Evolutionary conservation across 2,113 vertebrate genomes (phyloP).

Genomic region (Malurus melanocephalus): DNA sequence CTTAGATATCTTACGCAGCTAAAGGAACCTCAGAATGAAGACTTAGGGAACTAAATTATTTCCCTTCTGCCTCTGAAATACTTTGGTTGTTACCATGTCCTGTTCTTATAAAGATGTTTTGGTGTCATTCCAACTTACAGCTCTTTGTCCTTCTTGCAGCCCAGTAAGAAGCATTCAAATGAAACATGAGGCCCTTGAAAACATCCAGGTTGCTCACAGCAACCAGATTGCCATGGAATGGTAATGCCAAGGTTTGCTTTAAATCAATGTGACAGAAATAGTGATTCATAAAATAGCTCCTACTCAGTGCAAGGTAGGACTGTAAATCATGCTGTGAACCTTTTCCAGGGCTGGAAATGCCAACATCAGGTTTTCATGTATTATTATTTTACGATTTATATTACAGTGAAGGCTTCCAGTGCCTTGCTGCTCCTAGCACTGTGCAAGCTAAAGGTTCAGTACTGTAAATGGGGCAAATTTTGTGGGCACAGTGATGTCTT

Average conservation of each 20-base stretch:
- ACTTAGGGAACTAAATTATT: neutral
- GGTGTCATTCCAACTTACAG: neutral
- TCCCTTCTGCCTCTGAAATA: neutral
- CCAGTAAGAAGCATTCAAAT: neutral
- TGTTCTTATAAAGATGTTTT: neutral
- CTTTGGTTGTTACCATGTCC: neutral
- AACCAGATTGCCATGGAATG: neutral
- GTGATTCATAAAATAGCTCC: neutral
- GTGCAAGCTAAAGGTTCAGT: neutral
- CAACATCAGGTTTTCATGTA: neutral
- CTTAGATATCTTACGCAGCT: neutral
- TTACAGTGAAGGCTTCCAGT: neutral
- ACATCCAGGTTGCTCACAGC: neutral
- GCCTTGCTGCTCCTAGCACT: neutral
- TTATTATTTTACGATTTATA: neutral
- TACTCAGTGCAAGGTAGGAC: neutral
- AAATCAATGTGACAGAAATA: neutral
- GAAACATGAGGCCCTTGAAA: neutral
- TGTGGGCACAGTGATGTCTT: neutral
- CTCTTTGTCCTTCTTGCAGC: neutral
- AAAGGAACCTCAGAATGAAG: neutral
- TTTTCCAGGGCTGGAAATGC: neutral
- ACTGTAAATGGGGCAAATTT: neutral
- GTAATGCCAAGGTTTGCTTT: neutral
- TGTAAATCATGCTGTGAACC: neutral